phyloP scores from a whole-genome alignment of 2,113 vertebrate species.

The Corvus moneduloides region DNA sequence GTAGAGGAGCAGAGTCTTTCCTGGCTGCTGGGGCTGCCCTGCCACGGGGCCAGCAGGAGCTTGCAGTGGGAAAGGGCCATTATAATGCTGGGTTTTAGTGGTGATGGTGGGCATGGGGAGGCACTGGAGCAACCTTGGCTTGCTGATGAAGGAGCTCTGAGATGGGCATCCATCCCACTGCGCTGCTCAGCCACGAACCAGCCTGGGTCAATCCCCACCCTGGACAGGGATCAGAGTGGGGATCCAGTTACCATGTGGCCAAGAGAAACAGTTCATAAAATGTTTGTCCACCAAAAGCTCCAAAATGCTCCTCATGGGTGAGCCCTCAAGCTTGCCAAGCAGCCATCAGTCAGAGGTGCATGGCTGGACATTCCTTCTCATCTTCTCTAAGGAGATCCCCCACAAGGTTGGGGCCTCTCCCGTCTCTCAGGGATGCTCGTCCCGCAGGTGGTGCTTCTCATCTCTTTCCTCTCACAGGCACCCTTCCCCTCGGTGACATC shows the following conservation, averaged over 20 bases:
- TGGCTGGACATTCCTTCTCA: not conserved
- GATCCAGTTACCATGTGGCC: not conserved
- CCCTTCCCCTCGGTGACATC: not conserved
- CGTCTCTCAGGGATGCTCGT: rapidly evolving
- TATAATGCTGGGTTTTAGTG: not conserved
- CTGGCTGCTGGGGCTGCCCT: not conserved
- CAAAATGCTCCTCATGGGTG: not conserved
- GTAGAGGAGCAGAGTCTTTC: not conserved
- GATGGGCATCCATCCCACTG: too few relatives aligned
- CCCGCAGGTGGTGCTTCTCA: not conserved
- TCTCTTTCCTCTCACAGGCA: not conserved
- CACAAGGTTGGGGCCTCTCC: not conserved
- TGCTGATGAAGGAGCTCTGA: not conserved
- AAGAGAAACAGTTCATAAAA: not conserved
- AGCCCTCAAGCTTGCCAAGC: not conserved
- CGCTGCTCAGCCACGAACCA: rapidly evolving
- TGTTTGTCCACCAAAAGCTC: not conserved
- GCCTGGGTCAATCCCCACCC: not conserved
- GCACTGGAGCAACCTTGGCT: not conserved
- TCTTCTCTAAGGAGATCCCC: not conserved
- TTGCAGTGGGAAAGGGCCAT: not conserved
- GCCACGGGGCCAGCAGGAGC: rapidly evolving
- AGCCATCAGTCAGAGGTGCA: not conserved
- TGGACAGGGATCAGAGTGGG: rapidly evolving
- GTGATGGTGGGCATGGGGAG: not conserved